Evolutionary conservation across 2,797 vertebrate genomes (phyloP).

Genomic region (Poeciliopsis turneri): DNA sequence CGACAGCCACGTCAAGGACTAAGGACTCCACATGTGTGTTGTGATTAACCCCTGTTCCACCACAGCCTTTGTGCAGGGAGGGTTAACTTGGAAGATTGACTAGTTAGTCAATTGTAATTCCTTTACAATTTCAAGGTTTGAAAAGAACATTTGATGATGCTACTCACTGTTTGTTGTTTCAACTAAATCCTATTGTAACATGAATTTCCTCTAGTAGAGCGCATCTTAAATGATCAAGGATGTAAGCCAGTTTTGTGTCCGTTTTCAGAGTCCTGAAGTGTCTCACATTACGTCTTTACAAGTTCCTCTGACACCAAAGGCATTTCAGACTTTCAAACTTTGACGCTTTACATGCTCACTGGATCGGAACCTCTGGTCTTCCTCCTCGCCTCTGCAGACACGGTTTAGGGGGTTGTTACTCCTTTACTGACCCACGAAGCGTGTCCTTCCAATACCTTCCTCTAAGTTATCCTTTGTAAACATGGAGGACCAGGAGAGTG

Average conservation of each 20-base stretch:
- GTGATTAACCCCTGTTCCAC: too few species aligned
- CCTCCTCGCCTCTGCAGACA: slow-evolving; percentile 17
- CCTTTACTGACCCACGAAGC: slow-evolving; percentile 57
- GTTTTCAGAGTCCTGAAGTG: slow-evolving; percentile 45
- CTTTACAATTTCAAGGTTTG: neutral
- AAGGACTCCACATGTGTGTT: too few species aligned
- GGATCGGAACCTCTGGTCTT: slow-evolving; percentile 42
- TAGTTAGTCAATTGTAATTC: neutral
- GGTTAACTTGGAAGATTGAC: neutral
- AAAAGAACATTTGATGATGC: neutral
- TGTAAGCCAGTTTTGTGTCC: slow-evolving; percentile 39
- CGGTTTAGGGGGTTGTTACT: slow-evolving; percentile 48
- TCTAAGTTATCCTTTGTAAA: slow-evolving; percentile 54
- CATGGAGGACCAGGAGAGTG: slow-evolving; percentile 41
- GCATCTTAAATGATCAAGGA: neutral
- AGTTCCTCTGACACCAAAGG: slow-evolving; percentile 44
- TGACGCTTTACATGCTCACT: slow-evolving; percentile 42
- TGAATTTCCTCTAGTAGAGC: slow-evolving; percentile 4
- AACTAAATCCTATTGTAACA: neutral
- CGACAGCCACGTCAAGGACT: too few species aligned
- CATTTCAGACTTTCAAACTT: slow-evolving; percentile 37
- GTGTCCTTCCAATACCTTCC: slow-evolving; percentile 44
- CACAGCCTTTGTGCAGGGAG: neutral
- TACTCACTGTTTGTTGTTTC: neutral
- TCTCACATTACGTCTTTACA: slow-evolving; percentile 53